Conservation (phyloP, 2,797 vertebrate genomes). For the Fistularia commersonii region DNA sequence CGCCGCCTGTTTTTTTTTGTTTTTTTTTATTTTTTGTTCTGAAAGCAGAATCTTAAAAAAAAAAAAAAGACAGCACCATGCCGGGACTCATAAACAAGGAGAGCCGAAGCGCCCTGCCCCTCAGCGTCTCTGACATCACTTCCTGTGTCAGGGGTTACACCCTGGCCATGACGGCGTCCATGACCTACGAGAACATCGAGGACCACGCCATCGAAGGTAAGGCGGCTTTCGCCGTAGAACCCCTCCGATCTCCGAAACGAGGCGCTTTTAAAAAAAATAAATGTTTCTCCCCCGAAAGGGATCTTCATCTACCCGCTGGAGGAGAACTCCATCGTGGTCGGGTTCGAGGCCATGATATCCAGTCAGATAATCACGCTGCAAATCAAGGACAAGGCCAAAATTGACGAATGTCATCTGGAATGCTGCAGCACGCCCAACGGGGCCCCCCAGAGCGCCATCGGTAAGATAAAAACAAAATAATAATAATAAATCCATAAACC, state of each 20-base stretch:
- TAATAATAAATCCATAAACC: not conserved
- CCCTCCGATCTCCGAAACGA: not conserved
- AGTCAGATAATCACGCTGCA: slow-evolving; percentile 85
- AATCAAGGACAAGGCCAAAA: slow-evolving; percentile 92
- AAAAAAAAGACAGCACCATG: slow-evolving; percentile 67
- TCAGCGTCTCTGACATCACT: slow-evolving; percentile 85
- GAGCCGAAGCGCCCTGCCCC: slow-evolving; percentile 80
- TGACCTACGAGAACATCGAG: slow-evolving; percentile 92
- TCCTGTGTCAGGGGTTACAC: slow-evolving; percentile 92
- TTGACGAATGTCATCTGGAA: slow-evolving; percentile 77
- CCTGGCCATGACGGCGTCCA: slow-evolving; percentile 87
- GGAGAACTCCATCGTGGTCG: slow-evolving; percentile 84
- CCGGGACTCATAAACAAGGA: slow-evolving; percentile 87
- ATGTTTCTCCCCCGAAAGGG: slow-evolving; percentile 62
- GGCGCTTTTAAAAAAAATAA: not conserved
- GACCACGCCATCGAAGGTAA: slow-evolving; percentile 88
- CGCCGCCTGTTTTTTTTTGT: slow-evolving; percentile 2
- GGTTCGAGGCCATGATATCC: slow-evolving; percentile 89
- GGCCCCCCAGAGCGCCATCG: slow-evolving; percentile 61
- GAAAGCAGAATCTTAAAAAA: slow-evolving; percentile 43
- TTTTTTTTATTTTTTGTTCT: not conserved
- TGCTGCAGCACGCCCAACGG: slow-evolving; percentile 66
- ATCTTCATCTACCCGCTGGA: slow-evolving; percentile 94
- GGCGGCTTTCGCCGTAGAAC: slow-evolving; percentile 13
- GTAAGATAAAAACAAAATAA: slow-evolving; percentile 64